A percentile compares a stretch with the other conserved stretches of the same genome.
These are phyloP conservation scores for Aphodius granarius DNA, from an alignment of 2,888 invertebrate species.

Conservation along the genomic window DNA sequence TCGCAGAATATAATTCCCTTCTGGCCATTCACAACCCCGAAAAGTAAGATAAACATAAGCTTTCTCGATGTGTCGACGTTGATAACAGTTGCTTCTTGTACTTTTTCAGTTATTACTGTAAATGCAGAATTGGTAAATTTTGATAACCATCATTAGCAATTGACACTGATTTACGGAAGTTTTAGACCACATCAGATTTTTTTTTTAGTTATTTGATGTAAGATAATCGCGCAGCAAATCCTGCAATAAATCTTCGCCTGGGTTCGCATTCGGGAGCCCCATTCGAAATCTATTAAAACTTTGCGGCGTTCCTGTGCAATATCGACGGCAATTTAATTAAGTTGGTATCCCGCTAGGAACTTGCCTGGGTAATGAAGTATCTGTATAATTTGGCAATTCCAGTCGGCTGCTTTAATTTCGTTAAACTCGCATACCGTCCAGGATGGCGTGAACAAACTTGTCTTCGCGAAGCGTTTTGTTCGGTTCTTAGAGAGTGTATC, in stretches of 20 bases:
- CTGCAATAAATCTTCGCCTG: neutral
- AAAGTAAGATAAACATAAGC: no score
- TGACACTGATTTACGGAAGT: no score
- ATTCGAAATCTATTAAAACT: slow-evolving; percentile 23
- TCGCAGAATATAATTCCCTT: no score
- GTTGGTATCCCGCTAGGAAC: slow-evolving; percentile 9
- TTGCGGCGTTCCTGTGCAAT: slow-evolving; percentile 11
- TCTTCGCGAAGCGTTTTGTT: neutral
- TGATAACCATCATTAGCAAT: no score
- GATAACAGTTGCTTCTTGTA: no score
- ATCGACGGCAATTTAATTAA: slow-evolving; percentile 19
- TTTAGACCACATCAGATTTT: no score
- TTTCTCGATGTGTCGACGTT: no score
- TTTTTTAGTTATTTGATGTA: no score
- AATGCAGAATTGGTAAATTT: no score
- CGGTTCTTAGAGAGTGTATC: neutral
- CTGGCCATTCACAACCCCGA: no score
- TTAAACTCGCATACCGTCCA: neutral
- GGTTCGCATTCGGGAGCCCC: neutral
- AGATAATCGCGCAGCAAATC: neutral
- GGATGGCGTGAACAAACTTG: neutral
- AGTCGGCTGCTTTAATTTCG: neutral
- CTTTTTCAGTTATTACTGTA: no score
- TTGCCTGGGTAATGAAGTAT: neutral
- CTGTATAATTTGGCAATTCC: neutral